Evolutionary conservation across 2,888 invertebrate genomes (phyloP), one percentile per base, ranked within the genome.

Genomic region (Synergus laeviventris): DNA sequence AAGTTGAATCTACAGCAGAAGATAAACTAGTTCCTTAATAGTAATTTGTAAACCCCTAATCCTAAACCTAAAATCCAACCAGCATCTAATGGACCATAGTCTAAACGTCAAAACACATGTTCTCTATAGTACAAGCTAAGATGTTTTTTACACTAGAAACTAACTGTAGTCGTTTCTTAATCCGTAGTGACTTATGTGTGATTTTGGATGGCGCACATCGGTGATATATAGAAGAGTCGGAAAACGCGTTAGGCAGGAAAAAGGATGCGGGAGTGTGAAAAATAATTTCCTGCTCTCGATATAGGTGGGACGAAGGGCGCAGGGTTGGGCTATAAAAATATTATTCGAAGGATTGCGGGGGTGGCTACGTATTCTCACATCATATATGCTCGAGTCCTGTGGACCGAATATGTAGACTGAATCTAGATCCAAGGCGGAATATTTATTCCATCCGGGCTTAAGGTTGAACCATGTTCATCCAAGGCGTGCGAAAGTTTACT

Each of bases 251-350:
- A 78, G 73, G 78, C 59, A 62, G 45, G 76, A 80, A 84, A 76
- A 73, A 78, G 79, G 76, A 76, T 70, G 84, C 80, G 82, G 80
- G 84, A 87, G 86, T 86, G 89, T 88, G 89, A 90, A 89, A 90
- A 89, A 90, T 90, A 89, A 90, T 90, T 90, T 90, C 89, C 89
- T 88, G 87, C 83, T 84, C 83, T 83, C 84, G 87, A 87, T 88
- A 87, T 78, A 76, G 86, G 84, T 85, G 86, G 85, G 81, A 83
- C 82, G 83, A 84, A 80, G 79, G 81, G 83, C 75, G 78, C 81
- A 82, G 83, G 81, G 81, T 81, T 78, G 81, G 85, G 87, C 86
- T 89, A 88, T 88, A 86, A 89, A 89, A 89, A 89, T 89, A 89
- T 89, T 89, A 88, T 89, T 89, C 84, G 83, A 88, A 86, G 86